phyloP scores from a whole-genome alignment of 2,888 invertebrate species.

The Pseudoips prasinana region DNA sequence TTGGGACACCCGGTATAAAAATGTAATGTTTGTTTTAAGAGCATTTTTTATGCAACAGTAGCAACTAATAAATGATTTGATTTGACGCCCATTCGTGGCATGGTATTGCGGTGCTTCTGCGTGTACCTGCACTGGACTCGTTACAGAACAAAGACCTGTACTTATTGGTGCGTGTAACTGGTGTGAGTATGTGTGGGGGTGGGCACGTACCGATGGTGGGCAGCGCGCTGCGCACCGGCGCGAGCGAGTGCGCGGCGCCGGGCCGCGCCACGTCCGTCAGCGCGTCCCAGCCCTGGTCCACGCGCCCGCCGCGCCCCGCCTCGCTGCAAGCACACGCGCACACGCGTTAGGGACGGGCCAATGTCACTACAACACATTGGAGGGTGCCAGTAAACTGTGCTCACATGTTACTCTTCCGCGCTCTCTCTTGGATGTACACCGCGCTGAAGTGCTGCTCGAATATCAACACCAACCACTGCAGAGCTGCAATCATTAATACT shows the following conservation, averaged over 20 bases:
- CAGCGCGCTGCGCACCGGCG: constrained; percentile 33
- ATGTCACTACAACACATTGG: not conserved
- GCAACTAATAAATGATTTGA: too few relatives aligned
- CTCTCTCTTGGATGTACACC: constrained; percentile 84
- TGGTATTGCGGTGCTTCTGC: too few relatives aligned
- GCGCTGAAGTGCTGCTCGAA: constrained; percentile 95
- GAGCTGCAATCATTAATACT: constrained; percentile 69
- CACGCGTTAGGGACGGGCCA: too few relatives aligned
- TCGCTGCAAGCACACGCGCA: constrained; percentile 26
- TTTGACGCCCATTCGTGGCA: too few relatives aligned
- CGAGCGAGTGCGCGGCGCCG: constrained; percentile 23
- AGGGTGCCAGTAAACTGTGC: too few relatives aligned
- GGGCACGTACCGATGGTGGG: constrained; percentile 53
- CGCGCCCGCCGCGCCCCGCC: constrained; percentile 36
- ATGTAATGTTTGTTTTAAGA: too few relatives aligned
- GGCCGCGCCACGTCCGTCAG: constrained; percentile 22
- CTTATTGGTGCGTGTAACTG: too few relatives aligned
- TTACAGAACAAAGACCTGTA: too few relatives aligned
- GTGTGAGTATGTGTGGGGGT: too few relatives aligned
- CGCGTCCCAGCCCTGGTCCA: constrained; percentile 33
- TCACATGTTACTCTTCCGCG: constrained; percentile 58
- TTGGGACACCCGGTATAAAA: too few relatives aligned
- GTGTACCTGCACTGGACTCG: too few relatives aligned
- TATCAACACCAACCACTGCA: constrained; percentile 90
- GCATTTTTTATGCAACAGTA: too few relatives aligned